Evolutionary conservation across 2,113 vertebrate species (phyloP).

Genomic region (Siphamia tubifer): DNA sequence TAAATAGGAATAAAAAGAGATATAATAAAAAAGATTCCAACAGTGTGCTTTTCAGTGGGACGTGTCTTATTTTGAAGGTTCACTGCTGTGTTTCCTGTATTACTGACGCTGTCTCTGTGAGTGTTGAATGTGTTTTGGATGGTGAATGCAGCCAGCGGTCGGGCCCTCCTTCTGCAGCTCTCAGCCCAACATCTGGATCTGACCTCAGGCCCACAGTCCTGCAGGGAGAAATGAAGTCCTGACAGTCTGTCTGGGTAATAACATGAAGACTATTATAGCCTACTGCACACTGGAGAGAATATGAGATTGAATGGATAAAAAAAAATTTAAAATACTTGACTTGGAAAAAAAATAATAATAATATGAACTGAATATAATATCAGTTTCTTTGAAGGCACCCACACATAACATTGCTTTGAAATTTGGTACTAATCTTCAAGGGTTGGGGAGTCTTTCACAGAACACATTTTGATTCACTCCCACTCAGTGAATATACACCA

Average conservation of each 20-base stretch:
- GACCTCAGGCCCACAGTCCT: neutral
- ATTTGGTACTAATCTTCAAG: neutral
- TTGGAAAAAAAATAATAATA: too few relatives aligned
- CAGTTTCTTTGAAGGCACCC: neutral
- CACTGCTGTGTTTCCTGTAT: neutral
- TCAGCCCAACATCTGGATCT: slow-evolving; percentile 28
- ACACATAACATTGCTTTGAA: neutral
- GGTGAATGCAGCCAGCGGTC: slow-evolving; percentile 32
- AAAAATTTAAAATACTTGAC: too few relatives aligned
- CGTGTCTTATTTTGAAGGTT: slow-evolving; percentile 41
- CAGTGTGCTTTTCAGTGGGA: too few relatives aligned
- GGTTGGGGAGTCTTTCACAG: neutral
- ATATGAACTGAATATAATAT: too few relatives aligned
- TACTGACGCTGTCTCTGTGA: neutral
- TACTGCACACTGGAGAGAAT: too few relatives aligned
- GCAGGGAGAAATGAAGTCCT: neutral
- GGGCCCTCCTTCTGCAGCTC: slow-evolving; percentile 24
- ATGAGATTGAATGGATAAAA: too few relatives aligned
- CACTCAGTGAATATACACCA: too few relatives aligned
- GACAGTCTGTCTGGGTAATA: too few relatives aligned
- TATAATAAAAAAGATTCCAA: too few relatives aligned
- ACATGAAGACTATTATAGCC: too few relatives aligned
- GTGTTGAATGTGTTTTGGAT: slow-evolving; percentile 4
- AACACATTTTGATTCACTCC: neutral
- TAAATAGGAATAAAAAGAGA: too few relatives aligned